Conservation (phyloP, 2,888 invertebrate genomes). For the Leptinotarsa tumamoca region DNA sequence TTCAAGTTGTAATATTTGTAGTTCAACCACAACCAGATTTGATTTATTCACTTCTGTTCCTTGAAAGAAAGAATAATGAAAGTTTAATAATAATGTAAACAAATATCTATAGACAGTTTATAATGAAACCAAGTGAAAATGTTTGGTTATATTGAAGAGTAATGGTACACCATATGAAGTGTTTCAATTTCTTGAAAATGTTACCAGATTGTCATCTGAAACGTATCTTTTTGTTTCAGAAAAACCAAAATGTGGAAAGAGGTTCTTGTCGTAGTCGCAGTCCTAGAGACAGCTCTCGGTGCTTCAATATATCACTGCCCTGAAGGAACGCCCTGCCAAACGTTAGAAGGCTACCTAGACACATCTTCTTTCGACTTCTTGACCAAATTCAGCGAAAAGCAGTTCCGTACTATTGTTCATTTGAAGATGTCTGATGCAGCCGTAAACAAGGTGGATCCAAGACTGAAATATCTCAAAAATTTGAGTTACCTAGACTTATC, state of each 20-base stretch:
- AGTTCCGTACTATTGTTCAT: conserved; percentile 55
- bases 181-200: too few species aligned
- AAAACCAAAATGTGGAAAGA: conserved; percentile 51
- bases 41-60: too few species aligned
- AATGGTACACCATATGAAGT: too few species aligned
- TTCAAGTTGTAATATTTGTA: too few species aligned
- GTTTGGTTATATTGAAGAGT: neutral
- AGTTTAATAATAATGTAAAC: too few species aligned
- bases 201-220: neutral
- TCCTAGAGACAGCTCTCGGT: conserved; percentile 49
- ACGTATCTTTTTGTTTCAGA: conserved; percentile 50
- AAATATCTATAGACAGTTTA: too few species aligned
- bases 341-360: conserved; percentile 78
- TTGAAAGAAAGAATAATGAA: too few species aligned
- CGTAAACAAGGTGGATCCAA: conserved; percentile 57
- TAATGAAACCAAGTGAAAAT: too few species aligned
- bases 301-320: conserved; percentile 67
- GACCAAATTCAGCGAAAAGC: conserved; percentile 69
- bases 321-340: conserved; percentile 69
- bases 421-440: conserved; percentile 57
- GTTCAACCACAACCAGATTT: too few species aligned
- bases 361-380: conserved; percentile 80
- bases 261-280: conserved; percentile 39
- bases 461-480: conserved; percentile 60
- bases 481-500: conserved; percentile 59